These are phyloP conservation scores for Chelon auratus DNA, from an alignment of 2,797 vertebrate genomes.

Conservation along the genomic window DNA sequence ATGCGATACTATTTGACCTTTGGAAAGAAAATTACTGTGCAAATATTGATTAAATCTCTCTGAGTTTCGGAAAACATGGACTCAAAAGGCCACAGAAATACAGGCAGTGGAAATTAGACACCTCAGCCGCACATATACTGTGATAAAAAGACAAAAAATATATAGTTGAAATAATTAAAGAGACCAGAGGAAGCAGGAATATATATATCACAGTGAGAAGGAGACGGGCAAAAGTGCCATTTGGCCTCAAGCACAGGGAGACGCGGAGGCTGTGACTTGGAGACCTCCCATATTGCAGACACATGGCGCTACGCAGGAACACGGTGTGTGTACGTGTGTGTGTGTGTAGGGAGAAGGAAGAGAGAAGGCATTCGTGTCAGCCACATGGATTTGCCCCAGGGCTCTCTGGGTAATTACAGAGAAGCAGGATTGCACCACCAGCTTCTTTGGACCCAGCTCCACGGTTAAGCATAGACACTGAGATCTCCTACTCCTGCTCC, in stretches of 20 bases:
- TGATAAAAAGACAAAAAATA: conserved; percentile 41
- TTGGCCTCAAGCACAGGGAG: conserved; percentile 51
- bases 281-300: conserved; percentile 80
- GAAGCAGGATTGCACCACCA: conserved; percentile 66
- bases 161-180: conserved; percentile 54
- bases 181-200: conserved; percentile 24
- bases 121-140: conserved; percentile 22
- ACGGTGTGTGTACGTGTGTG: conserved; percentile 22
- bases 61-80: not conserved
- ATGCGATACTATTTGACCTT: conserved; percentile 63
- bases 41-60: conserved; percentile 66
- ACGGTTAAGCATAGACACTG: conserved; percentile 36
- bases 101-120: conserved; percentile 22
- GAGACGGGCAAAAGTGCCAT: conserved; percentile 33
- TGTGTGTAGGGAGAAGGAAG: conserved; percentile 33
- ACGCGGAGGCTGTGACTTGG: conserved; percentile 41
- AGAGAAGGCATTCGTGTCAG: conserved; percentile 58
- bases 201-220: conserved; percentile 21
- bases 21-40: conserved; percentile 58
- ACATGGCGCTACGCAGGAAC: conserved; percentile 62
- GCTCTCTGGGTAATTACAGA: conserved; percentile 81
- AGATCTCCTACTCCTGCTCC: conserved; percentile 51
- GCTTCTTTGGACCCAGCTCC: conserved; percentile 58
- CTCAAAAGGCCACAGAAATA: not conserved
- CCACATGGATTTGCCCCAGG: conserved; percentile 74